Evolutionary conservation across 2,888 invertebrate species (phyloP).

Genomic region (Plagodis pulveraria): DNA sequence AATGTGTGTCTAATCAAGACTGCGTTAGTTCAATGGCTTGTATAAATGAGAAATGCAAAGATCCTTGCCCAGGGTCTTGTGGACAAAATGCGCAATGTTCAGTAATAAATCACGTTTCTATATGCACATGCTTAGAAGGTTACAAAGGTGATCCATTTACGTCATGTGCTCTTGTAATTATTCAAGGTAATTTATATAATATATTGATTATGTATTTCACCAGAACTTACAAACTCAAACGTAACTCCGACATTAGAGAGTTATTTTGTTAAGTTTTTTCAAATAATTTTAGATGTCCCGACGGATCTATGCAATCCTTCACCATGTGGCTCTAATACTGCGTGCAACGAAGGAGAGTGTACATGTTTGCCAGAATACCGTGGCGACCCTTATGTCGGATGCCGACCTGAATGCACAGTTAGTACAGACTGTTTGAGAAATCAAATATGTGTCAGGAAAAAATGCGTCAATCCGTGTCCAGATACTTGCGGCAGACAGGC

Average conservation of each 20-base stretch:
- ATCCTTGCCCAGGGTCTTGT: slow-evolving; percentile 89
- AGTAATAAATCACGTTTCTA: slow-evolving; percentile 86
- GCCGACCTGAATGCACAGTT: slow-evolving; percentile 92
- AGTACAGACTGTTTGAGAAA: slow-evolving; percentile 89
- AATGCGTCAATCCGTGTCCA: slow-evolving; percentile 92
- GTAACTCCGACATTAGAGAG: too few relatives aligned
- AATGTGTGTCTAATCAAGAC: slow-evolving; percentile 88
- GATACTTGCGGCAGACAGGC: slow-evolving; percentile 92
- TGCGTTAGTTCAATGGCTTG: slow-evolving; percentile 88
- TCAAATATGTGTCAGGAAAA: slow-evolving; percentile 89
- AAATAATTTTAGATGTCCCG: slow-evolving; percentile 44
- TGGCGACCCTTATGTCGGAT: slow-evolving; percentile 91
- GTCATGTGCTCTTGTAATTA: slow-evolving; percentile 63
- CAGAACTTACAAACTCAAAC: neutral
- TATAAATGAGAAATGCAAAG: slow-evolving; percentile 86
- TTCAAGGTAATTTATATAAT: slow-evolving; percentile 55
- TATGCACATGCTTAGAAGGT: slow-evolving; percentile 85
- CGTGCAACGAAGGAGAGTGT: slow-evolving; percentile 88
- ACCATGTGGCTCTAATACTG: slow-evolving; percentile 90
- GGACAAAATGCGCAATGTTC: slow-evolving; percentile 84
- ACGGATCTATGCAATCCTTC: slow-evolving; percentile 87
- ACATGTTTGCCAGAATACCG: slow-evolving; percentile 89
- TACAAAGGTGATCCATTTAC: slow-evolving; percentile 87
- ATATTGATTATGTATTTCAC: neutral
- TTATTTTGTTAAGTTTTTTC: neutral